Evolutionary conservation across 1,140 invertebrate genomes (phyloP), one percentile per base, ranked within the genome.

Genomic region (Caerostris darwini): DNA sequence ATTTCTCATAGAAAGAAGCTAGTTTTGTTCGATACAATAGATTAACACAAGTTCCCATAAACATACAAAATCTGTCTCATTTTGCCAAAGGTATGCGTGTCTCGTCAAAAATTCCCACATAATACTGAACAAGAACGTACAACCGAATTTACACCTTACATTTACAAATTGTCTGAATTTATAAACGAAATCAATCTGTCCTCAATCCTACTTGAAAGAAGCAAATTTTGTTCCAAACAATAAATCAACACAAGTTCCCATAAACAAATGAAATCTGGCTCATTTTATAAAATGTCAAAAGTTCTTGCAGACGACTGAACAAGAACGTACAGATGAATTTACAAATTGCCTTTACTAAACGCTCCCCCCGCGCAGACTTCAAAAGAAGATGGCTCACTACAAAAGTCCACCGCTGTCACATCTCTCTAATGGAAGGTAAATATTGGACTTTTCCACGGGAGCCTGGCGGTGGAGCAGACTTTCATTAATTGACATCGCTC

Each of bases 341-440:
- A 77, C 19, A 19, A 19, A 34, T 12, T 34, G 69, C 3, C 69
- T 77, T 34, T 10, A 50, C 19, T 10, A 77, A 77, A 34, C 34
- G 7, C 12, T 50, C 19, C 34, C 34, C 10, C 10, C 2, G 19
- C 34, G 7, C 5, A 10, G 4, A 12, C 34, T 10, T 34, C 7
- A 34, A 34, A 77, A 50, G 34, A 34, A 4, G 8, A 77, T 10
- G 5, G 3, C 19, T 34, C 7, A 53, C 53, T 17, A 17, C 54
- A 56, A 83, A 83, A 57, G 54, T 57, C 50, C 17, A 10, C 81
- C 56, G 5, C 81, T 7, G 53, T 83, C 81, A 56, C 53, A 83
- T 83, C 81, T 19, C 56, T 3, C 81, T 83, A 83, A 83, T 83
- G 81, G 81, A 83, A 83, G 81, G 81, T 83, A 83, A 83, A 83